Conservation (phyloP, 1,140 invertebrate genomes). For the Drosophila athabasca region DNA sequence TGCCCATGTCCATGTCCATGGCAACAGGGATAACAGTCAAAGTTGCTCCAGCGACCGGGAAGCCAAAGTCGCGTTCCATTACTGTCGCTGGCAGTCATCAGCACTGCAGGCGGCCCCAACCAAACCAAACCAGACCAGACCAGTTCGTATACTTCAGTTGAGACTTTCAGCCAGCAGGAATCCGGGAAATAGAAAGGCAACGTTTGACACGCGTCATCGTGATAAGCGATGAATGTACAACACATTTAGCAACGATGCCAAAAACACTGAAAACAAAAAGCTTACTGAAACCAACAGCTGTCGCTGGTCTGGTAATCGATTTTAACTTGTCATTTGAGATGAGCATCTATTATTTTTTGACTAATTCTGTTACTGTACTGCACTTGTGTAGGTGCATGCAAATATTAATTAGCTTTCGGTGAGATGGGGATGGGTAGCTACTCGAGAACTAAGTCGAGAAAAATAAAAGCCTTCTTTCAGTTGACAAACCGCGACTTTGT, state of each 20-base stretch:
- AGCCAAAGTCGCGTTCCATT: conserved; percentile 25
- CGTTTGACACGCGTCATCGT: conserved; percentile 34
- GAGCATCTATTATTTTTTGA: no score
- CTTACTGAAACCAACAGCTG: no score
- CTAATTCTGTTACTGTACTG: no score
- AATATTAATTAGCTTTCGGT: no score
- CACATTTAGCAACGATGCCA: neutral
- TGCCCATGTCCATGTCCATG: conserved; percentile 5
- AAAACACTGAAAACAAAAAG: no score
- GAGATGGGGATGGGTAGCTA: no score
- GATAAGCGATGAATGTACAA: conserved; percentile 41
- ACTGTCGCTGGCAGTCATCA: conserved; percentile 5
- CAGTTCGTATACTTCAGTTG: conserved; percentile 3
- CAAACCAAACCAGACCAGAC: neutral
- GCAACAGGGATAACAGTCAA: conserved; percentile 13
- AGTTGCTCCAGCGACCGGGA: conserved; percentile 17
- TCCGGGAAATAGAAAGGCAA: neutral
- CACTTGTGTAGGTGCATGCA: no score
- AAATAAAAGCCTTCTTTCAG: neutral
- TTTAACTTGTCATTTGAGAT: no score
- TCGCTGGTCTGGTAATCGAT: no score
- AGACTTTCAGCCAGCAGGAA: neutral
- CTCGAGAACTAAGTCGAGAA: no score
- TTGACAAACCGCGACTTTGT: no score
- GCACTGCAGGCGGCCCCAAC: neutral